phyloP scores from a whole-genome alignment of 1,140 invertebrate genomes.

The Drosophila eugracilis region DNA sequence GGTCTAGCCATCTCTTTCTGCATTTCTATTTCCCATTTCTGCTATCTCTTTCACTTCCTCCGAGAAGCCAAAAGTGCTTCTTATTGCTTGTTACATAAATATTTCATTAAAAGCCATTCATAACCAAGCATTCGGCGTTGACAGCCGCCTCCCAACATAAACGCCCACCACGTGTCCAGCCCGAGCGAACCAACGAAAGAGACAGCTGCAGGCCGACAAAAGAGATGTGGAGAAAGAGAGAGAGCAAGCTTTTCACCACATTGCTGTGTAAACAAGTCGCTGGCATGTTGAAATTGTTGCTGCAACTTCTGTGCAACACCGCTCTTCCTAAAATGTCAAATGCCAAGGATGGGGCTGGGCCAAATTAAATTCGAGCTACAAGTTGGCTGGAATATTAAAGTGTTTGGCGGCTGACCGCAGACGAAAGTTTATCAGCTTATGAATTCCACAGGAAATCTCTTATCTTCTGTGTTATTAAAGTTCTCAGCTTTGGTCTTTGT shows the following conservation, averaged over 20 bases:
- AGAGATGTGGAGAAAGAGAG: conserved; percentile 17
- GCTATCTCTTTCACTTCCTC: conserved; percentile 25
- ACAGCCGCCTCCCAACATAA: conserved; percentile 51
- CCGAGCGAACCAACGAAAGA: conserved; percentile 11
- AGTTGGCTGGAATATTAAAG: conserved; percentile 34
- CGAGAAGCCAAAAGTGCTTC: conserved; percentile 44
- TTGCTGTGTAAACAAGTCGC: conserved; percentile 57
- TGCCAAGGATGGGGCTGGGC: conserved; percentile 58
- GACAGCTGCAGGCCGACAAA: conserved; percentile 5
- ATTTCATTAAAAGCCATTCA: conserved; percentile 79
- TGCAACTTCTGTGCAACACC: conserved; percentile 25
- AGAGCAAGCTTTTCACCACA: conserved; percentile 72
- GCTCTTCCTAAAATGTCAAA: conserved; percentile 65
- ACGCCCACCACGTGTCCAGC: conserved; percentile 60
- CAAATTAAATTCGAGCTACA: conserved; percentile 19
- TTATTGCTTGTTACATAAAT: conserved; percentile 74
- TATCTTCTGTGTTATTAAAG: not conserved
- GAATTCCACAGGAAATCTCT: not conserved
- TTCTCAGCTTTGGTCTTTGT: not conserved
- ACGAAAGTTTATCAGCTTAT: conserved; percentile 6
- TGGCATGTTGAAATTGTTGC: conserved; percentile 28
- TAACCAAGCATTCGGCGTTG: conserved; percentile 61
- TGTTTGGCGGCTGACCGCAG: not conserved
- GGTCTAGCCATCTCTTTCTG: not conserved
- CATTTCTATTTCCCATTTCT: not conserved